Conservation (phyloP, 2,113 vertebrate genomes). For the Meriones unguiculatus region DNA sequence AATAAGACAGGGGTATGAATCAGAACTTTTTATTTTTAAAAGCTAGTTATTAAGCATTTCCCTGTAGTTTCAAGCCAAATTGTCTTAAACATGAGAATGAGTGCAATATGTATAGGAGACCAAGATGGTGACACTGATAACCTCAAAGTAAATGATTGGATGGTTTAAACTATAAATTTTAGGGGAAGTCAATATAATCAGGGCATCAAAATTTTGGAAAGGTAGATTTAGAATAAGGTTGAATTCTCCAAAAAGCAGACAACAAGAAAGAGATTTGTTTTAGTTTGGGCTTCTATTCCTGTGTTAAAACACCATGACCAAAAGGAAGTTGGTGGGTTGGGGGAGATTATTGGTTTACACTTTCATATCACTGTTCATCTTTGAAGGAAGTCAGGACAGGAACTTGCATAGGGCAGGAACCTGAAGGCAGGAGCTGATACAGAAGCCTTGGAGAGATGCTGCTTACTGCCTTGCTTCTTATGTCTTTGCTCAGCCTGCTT, state of each 20-base stretch:
- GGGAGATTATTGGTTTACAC: too few species aligned
- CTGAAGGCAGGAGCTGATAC: not conserved
- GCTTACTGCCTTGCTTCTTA: not conserved
- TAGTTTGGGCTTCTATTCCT: not conserved
- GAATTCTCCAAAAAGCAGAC: not conserved
- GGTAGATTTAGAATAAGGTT: not conserved
- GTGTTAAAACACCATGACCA: not conserved
- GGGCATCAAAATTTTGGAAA: not conserved
- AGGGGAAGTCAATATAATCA: not conserved
- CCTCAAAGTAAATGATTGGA: slow-evolving; percentile 21
- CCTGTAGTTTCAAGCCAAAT: slow-evolving; percentile 2
- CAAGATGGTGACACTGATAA: slow-evolving; percentile 25
- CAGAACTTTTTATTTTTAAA: not conserved
- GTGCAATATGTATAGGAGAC: not conserved
- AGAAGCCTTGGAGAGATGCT: not conserved
- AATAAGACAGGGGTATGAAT: not conserved
- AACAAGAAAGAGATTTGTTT: not conserved
- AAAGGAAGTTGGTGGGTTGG: not conserved
- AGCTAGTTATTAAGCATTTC: slow-evolving; percentile 52
- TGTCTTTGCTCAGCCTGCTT: not conserved
- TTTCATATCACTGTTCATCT: too few species aligned
- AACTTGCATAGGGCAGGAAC: not conserved
- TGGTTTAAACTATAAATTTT: not conserved
- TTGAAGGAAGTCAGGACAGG: not conserved
- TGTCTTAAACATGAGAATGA: not conserved